Conservation (phyloP, 1,140 invertebrate species). For the Calycopis cecrops region DNA sequence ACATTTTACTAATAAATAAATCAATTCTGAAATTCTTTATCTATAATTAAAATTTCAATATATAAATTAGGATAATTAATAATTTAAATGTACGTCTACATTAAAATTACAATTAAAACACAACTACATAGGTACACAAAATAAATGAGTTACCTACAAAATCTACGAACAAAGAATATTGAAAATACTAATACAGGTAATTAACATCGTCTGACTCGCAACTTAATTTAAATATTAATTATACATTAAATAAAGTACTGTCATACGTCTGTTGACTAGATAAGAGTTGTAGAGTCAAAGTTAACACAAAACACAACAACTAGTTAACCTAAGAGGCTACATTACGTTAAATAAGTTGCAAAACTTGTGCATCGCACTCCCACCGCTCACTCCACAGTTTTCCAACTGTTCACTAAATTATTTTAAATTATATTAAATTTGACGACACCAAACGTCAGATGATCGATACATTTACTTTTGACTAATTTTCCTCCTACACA, state of each 20-base stretch:
- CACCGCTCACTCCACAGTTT: slow-evolving; percentile 5
- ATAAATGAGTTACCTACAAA: slow-evolving; percentile 39
- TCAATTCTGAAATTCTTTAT: slow-evolving; percentile 52
- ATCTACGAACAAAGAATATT: slow-evolving; percentile 45
- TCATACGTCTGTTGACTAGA: slow-evolving; percentile 34
- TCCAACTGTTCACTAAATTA: slow-evolving; percentile 26
- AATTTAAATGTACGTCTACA: slow-evolving; percentile 59
- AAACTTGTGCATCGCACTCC: slow-evolving; percentile 60
- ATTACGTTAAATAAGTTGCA: slow-evolving; percentile 50
- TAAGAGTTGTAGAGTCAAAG: slow-evolving; percentile 13
- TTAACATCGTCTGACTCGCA: slow-evolving; percentile 13
- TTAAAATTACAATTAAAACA: slow-evolving; percentile 52
- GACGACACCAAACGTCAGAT: background rate
- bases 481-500: background rate
- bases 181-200: slow-evolving; percentile 44
- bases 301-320: slow-evolving; percentile 55
- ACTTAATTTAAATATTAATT: slow-evolving; percentile 17
- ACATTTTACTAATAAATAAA: slow-evolving; percentile 69
- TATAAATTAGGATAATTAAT: slow-evolving; percentile 46
- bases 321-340: slow-evolving; percentile 51
- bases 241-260: slow-evolving; percentile 16
- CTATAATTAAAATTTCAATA: slow-evolving; percentile 34
- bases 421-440: slow-evolving; percentile 3
- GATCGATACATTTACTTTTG: background rate
- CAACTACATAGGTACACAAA: slow-evolving; percentile 68